These are phyloP conservation scores for Psilopogon haemacephalus DNA, from an alignment of 2,113 vertebrate species.

Conservation along the genomic window DNA sequence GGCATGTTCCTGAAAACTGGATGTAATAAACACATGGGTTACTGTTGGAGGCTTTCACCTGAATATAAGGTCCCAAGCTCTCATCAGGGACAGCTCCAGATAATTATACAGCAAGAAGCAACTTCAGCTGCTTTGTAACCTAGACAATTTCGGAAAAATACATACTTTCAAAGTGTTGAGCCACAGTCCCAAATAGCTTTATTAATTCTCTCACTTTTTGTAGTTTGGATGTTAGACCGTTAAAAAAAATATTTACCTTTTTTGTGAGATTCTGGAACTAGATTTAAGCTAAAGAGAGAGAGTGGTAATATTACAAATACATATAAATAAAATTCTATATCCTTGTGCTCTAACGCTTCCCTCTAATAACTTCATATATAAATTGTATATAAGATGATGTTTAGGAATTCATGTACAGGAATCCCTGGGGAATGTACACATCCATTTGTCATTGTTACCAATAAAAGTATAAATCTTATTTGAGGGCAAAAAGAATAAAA, in stretches of 20 bases:
- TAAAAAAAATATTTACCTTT: constrained; percentile 25
- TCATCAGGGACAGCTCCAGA: neutral
- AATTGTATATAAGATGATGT: neutral
- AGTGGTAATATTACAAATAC: neutral
- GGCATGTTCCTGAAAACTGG: neutral
- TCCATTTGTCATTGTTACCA: neutral
- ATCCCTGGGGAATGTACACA: neutral
- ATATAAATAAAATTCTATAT: neutral
- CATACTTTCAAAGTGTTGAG: neutral
- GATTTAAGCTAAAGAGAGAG: constrained; percentile 37
- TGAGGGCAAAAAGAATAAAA: neutral
- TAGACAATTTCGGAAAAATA: neutral
- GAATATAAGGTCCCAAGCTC: neutral
- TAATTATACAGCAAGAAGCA: neutral
- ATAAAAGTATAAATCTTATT: neutral
- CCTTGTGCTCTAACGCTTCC: neutral
- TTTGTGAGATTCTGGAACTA: constrained; percentile 33
- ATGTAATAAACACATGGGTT: neutral
- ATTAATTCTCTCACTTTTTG: neutral
- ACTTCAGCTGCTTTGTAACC: neutral
- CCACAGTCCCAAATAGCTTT: neutral
- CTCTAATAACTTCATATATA: neutral
- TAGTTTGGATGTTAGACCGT: neutral
- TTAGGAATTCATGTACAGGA: neutral
- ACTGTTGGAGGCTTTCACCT: neutral